These are phyloP conservation scores for Callyntrura sp. DNA, from an alignment of 2,888 invertebrate genomes.

Conservation along the genomic window DNA sequence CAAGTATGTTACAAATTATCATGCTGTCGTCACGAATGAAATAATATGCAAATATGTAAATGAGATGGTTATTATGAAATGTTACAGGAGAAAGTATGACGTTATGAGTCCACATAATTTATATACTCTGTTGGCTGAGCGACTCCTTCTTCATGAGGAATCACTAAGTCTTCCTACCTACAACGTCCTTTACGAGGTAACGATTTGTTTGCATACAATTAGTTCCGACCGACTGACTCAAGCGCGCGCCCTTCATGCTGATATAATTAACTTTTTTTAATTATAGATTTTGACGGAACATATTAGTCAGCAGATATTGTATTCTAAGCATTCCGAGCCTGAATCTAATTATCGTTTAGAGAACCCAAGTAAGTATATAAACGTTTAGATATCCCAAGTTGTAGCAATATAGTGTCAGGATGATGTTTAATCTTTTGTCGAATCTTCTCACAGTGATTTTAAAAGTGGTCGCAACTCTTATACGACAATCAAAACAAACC, in stretches of 20 bases:
- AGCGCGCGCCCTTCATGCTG: not conserved
- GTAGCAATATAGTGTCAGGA: not conserved
- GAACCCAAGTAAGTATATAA: conserved; percentile 93
- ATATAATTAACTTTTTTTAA: conserved; percentile 49
- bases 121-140: conserved; percentile 97
- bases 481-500: conserved; percentile 98
- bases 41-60: no score
- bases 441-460: conserved; percentile 93
- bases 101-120: conserved; percentile 99
- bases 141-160: conserved; percentile 95
- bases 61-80: no score
- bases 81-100: conserved; percentile 96
- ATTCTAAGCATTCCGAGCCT: conserved; percentile 97
- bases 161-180: conserved; percentile 97
- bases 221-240: no score
- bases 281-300: conserved; percentile 96
- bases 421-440: conserved; percentile 4
- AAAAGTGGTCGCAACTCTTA: conserved; percentile 98
- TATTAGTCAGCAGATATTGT: conserved; percentile 97
- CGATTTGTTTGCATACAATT: not conserved
- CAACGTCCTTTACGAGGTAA: conserved; percentile 97
- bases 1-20: conserved; percentile 92
- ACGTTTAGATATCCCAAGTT: not conserved
- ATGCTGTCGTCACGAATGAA: no score
- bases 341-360: conserved; percentile 97